Evolutionary conservation across 2,888 invertebrate genomes (phyloP).

Genomic region (Crossocerus cetratus): DNA sequence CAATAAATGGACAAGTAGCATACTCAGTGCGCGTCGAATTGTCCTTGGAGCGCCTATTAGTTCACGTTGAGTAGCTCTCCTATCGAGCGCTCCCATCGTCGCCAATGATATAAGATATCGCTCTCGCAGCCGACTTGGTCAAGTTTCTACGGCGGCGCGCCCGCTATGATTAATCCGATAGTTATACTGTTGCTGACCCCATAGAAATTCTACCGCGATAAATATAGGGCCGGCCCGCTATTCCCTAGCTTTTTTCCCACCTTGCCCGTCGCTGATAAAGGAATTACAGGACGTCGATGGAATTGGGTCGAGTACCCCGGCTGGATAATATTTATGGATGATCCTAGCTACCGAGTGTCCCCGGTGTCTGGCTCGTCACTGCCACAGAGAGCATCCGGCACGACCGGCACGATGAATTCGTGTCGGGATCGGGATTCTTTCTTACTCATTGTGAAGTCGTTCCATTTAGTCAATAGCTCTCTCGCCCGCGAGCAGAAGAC

Average conservation of each 20-base stretch:
- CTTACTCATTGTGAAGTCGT: constrained; percentile 20
- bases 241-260: not conserved
- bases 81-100: constrained; percentile 12
- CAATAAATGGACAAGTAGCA: constrained; percentile 37
- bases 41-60: constrained; percentile 19
- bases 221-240: not conserved
- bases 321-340: not conserved
- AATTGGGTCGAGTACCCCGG: not conserved
- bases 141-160: constrained; percentile 4
- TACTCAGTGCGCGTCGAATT: constrained; percentile 17
- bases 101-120: not conserved
- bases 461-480: constrained; percentile 4
- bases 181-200: too few relatives aligned
- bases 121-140: not conserved
- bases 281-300: not conserved
- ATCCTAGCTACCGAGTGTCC: not conserved
- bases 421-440: constrained; percentile 24
- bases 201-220: too few relatives aligned
- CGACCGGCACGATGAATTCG: constrained; percentile 23
- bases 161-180: not conserved
- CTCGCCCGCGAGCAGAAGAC: not conserved
- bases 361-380: too few relatives aligned
- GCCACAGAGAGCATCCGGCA: not conserved
- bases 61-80: constrained; percentile 17
- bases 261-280: not conserved